A percentile compares a stretch with the other conserved stretches of the same genome.
phyloP scores from a whole-genome alignment of 2,888 invertebrate genomes.

The Acrobasis repandana region DNA sequence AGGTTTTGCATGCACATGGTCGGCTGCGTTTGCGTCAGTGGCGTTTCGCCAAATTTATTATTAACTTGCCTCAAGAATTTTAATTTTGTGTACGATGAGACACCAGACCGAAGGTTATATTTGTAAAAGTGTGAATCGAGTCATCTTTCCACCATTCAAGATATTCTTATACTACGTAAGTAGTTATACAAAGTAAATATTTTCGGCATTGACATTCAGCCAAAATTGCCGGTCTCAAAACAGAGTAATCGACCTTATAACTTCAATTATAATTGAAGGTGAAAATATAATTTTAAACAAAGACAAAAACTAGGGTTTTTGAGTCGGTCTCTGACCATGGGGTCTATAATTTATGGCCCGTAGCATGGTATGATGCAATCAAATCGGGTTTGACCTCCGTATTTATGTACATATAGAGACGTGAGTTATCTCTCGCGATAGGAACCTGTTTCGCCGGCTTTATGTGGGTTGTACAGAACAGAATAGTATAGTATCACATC shows the following conservation, averaged over 20 bases:
- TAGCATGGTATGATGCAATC: constrained; percentile 52
- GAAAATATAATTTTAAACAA: constrained; percentile 9
- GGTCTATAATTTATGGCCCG: constrained; percentile 20
- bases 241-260: constrained; percentile 24
- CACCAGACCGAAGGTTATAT: constrained; percentile 56
- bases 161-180: not conserved
- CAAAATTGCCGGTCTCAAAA: constrained; percentile 6
- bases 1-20: constrained; percentile 41
- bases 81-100: constrained; percentile 54
- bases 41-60: constrained; percentile 74
- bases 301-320: constrained; percentile 18
- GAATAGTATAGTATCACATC: not conserved
- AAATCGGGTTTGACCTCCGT: constrained; percentile 51
- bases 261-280: constrained; percentile 25
- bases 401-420: constrained; percentile 25
- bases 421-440: constrained; percentile 49
- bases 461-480: constrained; percentile 37
- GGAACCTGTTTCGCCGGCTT: constrained; percentile 56
- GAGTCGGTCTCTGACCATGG: constrained; percentile 13
- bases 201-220: constrained; percentile 23
- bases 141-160: constrained; percentile 26
- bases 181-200: not conserved
- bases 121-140: constrained; percentile 34
- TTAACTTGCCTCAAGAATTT: constrained; percentile 61
- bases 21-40: constrained; percentile 49